phyloP scores from a whole-genome alignment of 2,113 vertebrate species.

The Pampusana beccarii region DNA sequence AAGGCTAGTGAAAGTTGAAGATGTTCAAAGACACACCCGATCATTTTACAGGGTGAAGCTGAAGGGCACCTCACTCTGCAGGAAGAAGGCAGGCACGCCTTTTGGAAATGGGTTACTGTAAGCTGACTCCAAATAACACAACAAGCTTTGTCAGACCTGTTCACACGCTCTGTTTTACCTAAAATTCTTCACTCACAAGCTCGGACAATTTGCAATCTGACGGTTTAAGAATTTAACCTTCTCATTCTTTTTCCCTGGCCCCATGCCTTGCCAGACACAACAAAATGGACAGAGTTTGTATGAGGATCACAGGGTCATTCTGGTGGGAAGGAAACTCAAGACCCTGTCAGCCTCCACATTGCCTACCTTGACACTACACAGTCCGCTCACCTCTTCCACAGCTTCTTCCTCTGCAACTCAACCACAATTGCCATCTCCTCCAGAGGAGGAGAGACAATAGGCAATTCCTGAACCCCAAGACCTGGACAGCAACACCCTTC shows the following conservation, averaged over 20 bases:
- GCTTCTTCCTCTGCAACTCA: background rate
- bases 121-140: background rate
- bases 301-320: background rate
- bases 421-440: background rate
- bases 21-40: background rate
- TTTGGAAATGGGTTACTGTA: background rate
- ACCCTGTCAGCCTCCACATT: background rate
- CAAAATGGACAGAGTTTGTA: background rate
- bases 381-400: background rate
- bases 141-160: background rate
- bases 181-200: background rate
- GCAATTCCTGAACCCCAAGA: background rate
- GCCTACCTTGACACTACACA: background rate
- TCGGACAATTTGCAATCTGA: background rate
- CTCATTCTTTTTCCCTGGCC: background rate
- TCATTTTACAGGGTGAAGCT: background rate
- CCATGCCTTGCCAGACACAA: background rate
- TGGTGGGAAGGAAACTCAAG: background rate
- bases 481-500: background rate
- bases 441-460: background rate
- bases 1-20: background rate
- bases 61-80: background rate
- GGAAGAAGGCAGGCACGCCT: background rate
- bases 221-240: background rate
- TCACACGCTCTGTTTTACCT: background rate